Evolutionary conservation across 2,797 vertebrate species (phyloP), one percentile per base, ranked within the genome.

Genomic region (Sebastes itinus): DNA sequence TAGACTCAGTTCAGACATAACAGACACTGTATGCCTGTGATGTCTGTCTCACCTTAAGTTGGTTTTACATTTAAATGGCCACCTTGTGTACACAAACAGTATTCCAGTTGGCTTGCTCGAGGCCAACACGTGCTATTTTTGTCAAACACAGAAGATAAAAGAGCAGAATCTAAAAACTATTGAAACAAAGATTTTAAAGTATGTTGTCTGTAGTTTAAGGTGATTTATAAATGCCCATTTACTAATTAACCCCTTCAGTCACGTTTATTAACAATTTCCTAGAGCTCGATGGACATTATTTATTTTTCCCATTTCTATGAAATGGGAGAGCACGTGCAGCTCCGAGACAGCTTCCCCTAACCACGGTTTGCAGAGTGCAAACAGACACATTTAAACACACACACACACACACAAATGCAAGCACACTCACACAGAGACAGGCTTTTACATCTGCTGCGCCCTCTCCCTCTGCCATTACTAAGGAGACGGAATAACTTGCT

Each of bases 1-100:
- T 87, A 85, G 63, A 54, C 46, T 72, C 20, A 56, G 83, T 38
- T 54, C 62, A 89, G 76, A 87, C 88, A 81, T 69, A 84, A 83
- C 75, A 81, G 6, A 89, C 80, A 49, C 35, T 2, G 59, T 58
- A 1, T 1, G 14, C 35, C 18, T 70, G 56, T 55, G 33, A 71
- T 71, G 72, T 73, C 60, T 72, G 66, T 70, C 75, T 81, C 58
- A 22, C 64, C 52, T 33, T 20, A 27, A 72, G 60, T 76, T 88
- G 27, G 54, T 82, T 84, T 85, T 59, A 75, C 42, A 60, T 82
- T 87, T 80, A 70, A 75, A 70, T 64, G 59, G 59, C 28, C 65
- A 42, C 33, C 78, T 58, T 83, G 55, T 81, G 62, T 75, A 80
- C 61, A 75, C 67, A 81, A 5, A 42, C 42, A 70, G 27, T n/a